Evolutionary conservation across 2,797 vertebrate genomes (phyloP).

Genomic region (Spinus pinus): DNA sequence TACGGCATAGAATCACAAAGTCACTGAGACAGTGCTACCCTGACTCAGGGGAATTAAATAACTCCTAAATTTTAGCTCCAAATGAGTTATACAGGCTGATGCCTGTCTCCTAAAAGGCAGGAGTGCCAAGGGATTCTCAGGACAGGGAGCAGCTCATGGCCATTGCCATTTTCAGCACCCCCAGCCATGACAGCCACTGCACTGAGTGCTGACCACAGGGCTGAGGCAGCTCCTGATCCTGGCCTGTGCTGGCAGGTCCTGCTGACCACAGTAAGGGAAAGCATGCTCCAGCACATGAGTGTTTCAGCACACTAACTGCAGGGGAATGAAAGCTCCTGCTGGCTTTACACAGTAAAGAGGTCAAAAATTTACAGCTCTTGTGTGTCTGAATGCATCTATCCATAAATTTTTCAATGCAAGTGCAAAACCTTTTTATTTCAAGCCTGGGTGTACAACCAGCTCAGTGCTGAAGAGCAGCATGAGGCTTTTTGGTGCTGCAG

Average conservation of each 20-base stretch:
- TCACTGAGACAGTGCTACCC: neutral
- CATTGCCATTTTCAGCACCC: accelerated
- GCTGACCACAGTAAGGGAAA: neutral
- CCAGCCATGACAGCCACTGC: neutral
- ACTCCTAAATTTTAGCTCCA: neutral
- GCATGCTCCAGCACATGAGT: neutral
- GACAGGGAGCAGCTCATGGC: accelerated
- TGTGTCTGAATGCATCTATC: neutral
- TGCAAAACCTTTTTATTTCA: neutral
- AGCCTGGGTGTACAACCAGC: neutral
- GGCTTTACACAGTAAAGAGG: neutral
- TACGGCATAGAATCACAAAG: neutral
- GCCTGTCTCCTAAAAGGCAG: neutral
- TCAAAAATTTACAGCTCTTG: neutral
- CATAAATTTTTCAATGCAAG: neutral
- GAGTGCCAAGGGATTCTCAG: neutral
- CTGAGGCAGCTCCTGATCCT: neutral
- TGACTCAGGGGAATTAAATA: neutral
- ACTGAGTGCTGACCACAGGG: neutral
- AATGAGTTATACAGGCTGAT: neutral
- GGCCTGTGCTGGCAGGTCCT: neutral
- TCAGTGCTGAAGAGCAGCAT: neutral
- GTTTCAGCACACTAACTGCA: neutral
- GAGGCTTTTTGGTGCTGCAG: neutral
- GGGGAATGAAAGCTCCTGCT: neutral